Evolutionary conservation across 2,113 vertebrate species (phyloP), one percentile per base, ranked within the genome.

Genomic region (Anas platyrhynchos): DNA sequence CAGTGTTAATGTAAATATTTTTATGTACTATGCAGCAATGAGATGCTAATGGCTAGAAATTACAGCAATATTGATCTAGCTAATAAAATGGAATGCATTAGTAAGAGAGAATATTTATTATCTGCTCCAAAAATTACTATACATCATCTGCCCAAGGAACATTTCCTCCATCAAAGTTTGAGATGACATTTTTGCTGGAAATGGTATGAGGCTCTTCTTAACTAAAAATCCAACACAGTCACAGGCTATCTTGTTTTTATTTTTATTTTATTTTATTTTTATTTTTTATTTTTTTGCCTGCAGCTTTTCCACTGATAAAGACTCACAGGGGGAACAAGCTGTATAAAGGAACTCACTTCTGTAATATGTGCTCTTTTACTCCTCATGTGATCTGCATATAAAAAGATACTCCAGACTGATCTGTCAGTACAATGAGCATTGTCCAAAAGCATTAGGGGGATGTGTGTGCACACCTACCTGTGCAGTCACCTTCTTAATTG

Each of bases 1-100:
- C 95, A 96, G 96, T 97, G 95, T 94, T 97, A 98, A 98, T 98
- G 97, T 98, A 98, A 98, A 98, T 98, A 98, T 98, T 98, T 98
- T 97, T 97, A 95, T 97, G 96, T 97, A 97, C 97, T 98, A 96
- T 92, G 97, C 27, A 97, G 90, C 92, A 98, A 98, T 97, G 95
- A 97, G 97, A 98, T 96, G 96, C 91, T 98, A 98, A 98, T 98
- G 97, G 88, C 90, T 97, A 71, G 93, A 98, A 98, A 98, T 98
- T 98, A 97, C 95, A 97, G 92, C 90, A 98, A 96, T 98, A 98
- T 98, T 98, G 97, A 98, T 98, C 97, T 98, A 97, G 95, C 97
- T 98, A 98, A 98, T 98, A 98, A 98, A 98, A 98, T 96, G 86
- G 88, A 97, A 97, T 95, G 91, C 95, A 97, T 98, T 98, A 97